A percentile compares a stretch with the other conserved stretches of the same genome.
phyloP scores from a whole-genome alignment of 2,113 vertebrate species.

The Hassar affinis region DNA sequence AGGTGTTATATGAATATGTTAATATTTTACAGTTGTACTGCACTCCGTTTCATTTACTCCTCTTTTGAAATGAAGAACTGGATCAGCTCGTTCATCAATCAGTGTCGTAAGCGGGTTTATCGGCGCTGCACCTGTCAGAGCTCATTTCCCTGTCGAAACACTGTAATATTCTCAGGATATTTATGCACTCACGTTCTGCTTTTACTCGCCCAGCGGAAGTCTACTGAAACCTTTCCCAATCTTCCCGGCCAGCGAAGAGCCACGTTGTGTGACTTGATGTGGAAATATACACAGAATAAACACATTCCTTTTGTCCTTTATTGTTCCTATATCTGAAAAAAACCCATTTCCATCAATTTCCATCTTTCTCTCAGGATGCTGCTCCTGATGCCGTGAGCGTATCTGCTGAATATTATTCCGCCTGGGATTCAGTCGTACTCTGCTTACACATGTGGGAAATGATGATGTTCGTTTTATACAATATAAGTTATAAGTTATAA shows the following conservation, averaged over 20 bases:
- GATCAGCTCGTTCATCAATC: slow-evolving; percentile 16
- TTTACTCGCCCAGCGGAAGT: neutral
- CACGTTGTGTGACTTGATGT: neutral
- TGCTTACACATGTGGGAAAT: neutral
- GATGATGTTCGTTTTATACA: neutral
- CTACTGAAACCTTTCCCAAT: neutral
- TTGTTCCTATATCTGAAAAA: neutral
- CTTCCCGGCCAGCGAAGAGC: neutral
- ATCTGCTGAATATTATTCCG: neutral
- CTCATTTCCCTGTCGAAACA: neutral
- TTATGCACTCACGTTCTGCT: neutral
- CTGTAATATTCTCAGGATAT: neutral
- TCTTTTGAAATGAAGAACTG: slow-evolving; percentile 1
- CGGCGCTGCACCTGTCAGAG: neutral
- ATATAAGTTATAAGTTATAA: too few species aligned
- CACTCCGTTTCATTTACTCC: neutral
- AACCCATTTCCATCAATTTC: neutral
- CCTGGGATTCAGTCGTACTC: neutral
- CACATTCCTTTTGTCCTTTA: neutral
- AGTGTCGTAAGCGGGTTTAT: slow-evolving; percentile 1
- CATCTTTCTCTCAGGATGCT: too few species aligned
- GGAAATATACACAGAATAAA: neutral
- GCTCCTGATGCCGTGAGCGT: neutral
- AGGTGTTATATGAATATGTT: neutral
- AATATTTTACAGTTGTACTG: neutral